Evolutionary conservation across 2,797 vertebrate species (phyloP), one percentile per base, ranked within the genome.

Genomic region (Linurgus olivaceus): DNA sequence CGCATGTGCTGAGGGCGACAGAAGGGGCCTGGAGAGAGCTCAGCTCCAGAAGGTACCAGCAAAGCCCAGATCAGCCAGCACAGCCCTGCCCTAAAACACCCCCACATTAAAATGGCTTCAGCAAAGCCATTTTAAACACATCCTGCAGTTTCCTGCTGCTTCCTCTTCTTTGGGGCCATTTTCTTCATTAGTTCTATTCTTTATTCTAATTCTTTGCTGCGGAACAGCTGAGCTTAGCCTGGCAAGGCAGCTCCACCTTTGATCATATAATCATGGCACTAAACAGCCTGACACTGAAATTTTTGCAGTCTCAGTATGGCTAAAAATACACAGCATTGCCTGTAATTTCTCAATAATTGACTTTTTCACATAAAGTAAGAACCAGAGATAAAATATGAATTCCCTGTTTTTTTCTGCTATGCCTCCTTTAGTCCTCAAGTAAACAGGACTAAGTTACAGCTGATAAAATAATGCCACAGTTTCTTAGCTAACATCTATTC

Each of bases 171-270:
- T 12, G 29, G 68, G 71, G 65, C 38, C 35, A 9, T 80, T 88
- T 89, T 57, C 71, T 89, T 65, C 50, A 26, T 91, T 50, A 57
- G 52, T 31, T 83, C 68, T 63, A 23, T n/a, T 58, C 62, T 35
- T 90, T 14, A 50, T 50, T n/a, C 9, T 2, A 9, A 9, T 21
- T 47, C 58, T 75, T 45, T 51, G n/a, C 50, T 47, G 8, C 3
- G 1, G 47, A 95, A 71, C 28, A 55, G 75, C 13, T 47, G 40
- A 61, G 67, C 62, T 90, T 38, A 86, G 85, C 59, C 66, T 84
- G 79, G 80, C 70, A 86, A 86, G 58, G 31, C 76, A 93, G 11
- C 66, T 81, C 58, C 31, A 86, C 44, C 73, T 95, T 90, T 95
- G 76, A 90, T 88, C 83, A 92, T 1, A 6, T 7, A 84, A 93